Base-by-base conservation (phyloP, 1,140 invertebrate species). In the Drosophila yakuba region DNA sequence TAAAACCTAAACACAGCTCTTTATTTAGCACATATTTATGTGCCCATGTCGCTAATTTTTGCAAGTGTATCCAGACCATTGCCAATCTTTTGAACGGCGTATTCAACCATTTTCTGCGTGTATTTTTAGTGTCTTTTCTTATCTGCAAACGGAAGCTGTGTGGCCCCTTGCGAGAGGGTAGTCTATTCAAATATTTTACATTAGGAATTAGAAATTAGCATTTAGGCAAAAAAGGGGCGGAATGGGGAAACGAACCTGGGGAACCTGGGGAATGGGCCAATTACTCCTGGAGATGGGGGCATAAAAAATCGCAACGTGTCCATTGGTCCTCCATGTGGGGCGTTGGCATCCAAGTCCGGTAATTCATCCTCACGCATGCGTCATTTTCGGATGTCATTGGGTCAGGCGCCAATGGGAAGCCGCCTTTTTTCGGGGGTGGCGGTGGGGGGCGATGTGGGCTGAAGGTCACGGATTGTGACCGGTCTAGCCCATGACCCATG, bases 281-380 rank as follows among this genome's bases (percentile, higher is more conserved):
- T 25, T 43, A 45, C 39, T 28, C 15, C 11, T 20, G 20, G 38
- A 15, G 20, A 14, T 38, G 32, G 48, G 63, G 63, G 10, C 11
- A 3, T 5, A 35, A 36, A 61, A 78, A 75, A 63, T 61, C 50
- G 74, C 82, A 85, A 85, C 47, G 64, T 76, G 50, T 43, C 61
- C 50, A 85, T 85, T 85, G 82, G 82, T 82, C 47, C 35, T 4
- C 20, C 38, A 14, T 28, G 17, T 55, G 51, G 66, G 73, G 55
- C 54, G 71, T 47, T 41, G 55, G 38, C 60, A 61, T 59, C 48
- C 72, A 57, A 41, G 36, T 71, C 72, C 62, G 54, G 45, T 47
- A 44, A 39, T 51, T 50, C 48, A 50, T 25, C 39, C 48, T 35
- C 36, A 75, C 73, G 73, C 73, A 75, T 75, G 73, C 73, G 73